A percentile compares a stretch with the other conserved stretches of the same genome.
Evolutionary conservation across 2,113 vertebrate species (phyloP).

Genomic region (Mixornis gularis): DNA sequence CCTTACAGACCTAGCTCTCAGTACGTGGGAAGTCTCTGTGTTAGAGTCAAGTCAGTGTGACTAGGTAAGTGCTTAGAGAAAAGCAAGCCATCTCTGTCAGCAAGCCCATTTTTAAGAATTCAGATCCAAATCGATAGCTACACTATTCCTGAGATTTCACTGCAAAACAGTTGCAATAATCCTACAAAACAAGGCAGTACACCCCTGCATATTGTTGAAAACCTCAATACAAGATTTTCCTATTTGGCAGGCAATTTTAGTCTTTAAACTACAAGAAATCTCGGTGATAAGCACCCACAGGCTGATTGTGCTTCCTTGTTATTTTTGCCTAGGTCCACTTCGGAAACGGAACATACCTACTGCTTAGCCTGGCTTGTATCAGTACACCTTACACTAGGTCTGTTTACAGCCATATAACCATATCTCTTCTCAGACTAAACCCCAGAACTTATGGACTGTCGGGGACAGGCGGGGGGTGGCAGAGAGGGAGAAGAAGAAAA

Average conservation of each 20-base stretch:
- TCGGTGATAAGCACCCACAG: not conserved
- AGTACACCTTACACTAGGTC: fast-evolving
- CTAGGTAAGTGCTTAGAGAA: not conserved
- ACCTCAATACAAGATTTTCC: not conserved
- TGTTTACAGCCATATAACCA: fast-evolving
- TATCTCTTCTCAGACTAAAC: fast-evolving
- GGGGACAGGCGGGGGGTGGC: fast-evolving
- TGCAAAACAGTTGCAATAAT: not conserved
- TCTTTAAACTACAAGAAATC: not conserved
- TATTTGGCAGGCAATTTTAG: not conserved
- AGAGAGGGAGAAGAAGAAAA: fast-evolving
- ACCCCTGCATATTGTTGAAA: fast-evolving
- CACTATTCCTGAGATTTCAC: not conserved
- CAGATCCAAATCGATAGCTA: not conserved
- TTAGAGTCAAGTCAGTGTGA: not conserved
- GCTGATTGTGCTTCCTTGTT: not conserved
- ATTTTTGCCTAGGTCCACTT: not conserved
- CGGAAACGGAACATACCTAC: not conserved
- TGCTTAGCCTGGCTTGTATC: not conserved
- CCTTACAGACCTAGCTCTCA: not conserved
- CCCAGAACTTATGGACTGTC: fast-evolving
- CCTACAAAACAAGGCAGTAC: not conserved
- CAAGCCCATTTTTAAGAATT: not conserved
- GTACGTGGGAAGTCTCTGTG: fast-evolving
- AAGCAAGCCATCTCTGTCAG: not conserved